phyloP scores from a whole-genome alignment of 2,113 vertebrate species.

The Tiliqua scincoides region DNA sequence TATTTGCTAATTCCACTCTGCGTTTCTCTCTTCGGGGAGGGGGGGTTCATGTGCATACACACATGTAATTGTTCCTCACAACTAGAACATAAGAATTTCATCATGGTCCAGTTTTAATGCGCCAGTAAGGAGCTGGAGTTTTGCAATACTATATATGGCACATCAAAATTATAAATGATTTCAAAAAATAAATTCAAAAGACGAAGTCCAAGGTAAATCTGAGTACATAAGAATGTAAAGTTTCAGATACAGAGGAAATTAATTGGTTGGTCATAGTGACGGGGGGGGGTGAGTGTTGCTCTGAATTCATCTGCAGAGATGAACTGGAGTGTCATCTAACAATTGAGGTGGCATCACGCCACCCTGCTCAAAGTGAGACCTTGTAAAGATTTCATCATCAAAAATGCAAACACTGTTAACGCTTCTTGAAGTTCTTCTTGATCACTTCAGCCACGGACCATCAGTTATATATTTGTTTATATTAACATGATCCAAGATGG shows the following conservation, averaged over 20 bases:
- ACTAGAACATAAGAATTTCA: too few species aligned
- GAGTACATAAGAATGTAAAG: too few species aligned
- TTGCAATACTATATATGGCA: neutral
- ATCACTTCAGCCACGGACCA: too few species aligned
- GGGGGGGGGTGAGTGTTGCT: neutral
- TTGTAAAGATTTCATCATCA: neutral
- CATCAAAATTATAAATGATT: neutral
- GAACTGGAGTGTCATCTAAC: neutral
- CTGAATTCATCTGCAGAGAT: neutral
- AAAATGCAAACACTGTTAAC: neutral
- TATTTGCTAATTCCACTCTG: neutral
- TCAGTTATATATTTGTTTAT: too few species aligned
- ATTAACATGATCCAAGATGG: too few species aligned
- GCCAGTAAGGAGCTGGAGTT: neutral
- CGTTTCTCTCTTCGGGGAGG: neutral
- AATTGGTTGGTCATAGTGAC: neutral
- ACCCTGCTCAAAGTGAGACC: neutral
- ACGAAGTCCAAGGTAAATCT: too few species aligned
- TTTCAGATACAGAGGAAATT: too few species aligned
- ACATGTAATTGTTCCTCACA: too few species aligned
- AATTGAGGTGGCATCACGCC: neutral
- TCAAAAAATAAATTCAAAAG: neutral
- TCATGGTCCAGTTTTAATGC: neutral
- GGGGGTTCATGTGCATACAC: too few species aligned
- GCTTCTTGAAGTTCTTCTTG: too few species aligned